Conservation (phyloP, 1,140 invertebrate species). For the Lepidostoma basale region DNA sequence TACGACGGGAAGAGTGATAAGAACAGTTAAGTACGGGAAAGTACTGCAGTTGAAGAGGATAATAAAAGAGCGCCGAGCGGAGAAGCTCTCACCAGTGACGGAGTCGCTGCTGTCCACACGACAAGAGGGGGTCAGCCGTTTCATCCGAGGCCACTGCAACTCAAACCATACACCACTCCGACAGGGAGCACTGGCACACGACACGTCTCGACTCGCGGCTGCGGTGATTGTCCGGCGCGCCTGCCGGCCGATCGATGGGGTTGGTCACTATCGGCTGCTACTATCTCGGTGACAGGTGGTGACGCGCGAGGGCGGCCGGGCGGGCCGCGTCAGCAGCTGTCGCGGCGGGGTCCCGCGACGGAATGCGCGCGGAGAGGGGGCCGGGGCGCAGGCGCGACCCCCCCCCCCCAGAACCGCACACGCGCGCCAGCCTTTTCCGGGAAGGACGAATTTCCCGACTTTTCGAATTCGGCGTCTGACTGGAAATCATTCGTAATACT, state of each 20-base stretch:
- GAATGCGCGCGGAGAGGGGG: constrained; percentile 3
- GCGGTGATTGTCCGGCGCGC: not conserved
- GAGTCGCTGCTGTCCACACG: constrained; percentile 14
- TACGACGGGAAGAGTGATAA: too few relatives aligned
- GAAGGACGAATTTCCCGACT: constrained; percentile 18
- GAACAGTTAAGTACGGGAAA: too few relatives aligned
- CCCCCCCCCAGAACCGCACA: not conserved
- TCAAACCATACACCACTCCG: constrained; percentile 37
- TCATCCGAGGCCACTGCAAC: constrained; percentile 35
- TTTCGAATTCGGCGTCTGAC: constrained; percentile 20
- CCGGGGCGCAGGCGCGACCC: not conserved
- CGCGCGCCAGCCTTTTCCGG: not conserved
- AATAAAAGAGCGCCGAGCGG: too few relatives aligned
- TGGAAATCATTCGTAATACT: too few relatives aligned
- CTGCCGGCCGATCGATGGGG: constrained; percentile 6
- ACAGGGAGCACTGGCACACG: constrained; percentile 21
- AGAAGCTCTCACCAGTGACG: constrained; percentile 21
- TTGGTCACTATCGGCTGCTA: not conserved
- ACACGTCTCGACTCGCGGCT: not conserved
- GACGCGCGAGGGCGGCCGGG: constrained; percentile 13
- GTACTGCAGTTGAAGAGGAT: too few relatives aligned
- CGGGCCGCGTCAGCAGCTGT: constrained; percentile 20
- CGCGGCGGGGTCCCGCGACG: constrained; percentile 32
- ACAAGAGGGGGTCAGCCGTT: constrained; percentile 23
- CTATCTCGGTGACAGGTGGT: constrained; percentile 14